Evolutionary conservation across 2,888 invertebrate genomes (phyloP).

Genomic region (Philereme transversata): DNA sequence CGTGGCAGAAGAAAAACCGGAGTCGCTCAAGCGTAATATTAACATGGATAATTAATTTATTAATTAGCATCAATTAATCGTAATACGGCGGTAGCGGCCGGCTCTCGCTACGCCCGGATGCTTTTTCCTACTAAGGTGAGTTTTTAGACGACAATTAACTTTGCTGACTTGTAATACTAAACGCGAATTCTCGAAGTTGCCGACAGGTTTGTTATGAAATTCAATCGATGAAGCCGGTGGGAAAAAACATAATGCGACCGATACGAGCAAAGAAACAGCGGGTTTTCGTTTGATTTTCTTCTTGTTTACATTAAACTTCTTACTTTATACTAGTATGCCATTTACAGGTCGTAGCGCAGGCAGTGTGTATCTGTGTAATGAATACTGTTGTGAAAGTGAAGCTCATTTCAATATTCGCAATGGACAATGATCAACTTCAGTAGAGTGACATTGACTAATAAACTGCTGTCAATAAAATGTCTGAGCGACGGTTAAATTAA

Average conservation of each 20-base stretch:
- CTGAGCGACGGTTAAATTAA: conserved; percentile 64
- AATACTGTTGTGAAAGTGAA: conserved; percentile 41
- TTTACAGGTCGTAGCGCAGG: conserved; percentile 9
- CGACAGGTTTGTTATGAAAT: conserved; percentile 58
- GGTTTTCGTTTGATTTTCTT: conserved; percentile 60
- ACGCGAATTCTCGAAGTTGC: conserved; percentile 54
- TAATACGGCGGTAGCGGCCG: conserved; percentile 60
- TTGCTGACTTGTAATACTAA: conserved; percentile 56
- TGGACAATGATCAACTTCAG: conserved; percentile 42
- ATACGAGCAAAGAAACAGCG: conserved; percentile 48
- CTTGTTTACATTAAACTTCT: conserved; percentile 30
- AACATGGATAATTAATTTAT: conserved; percentile 81
- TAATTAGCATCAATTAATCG: conserved; percentile 80
- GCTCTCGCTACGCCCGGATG: conserved; percentile 63
- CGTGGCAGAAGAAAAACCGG: conserved; percentile 66
- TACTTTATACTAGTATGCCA: conserved; percentile 17
- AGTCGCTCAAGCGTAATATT: conserved; percentile 70
- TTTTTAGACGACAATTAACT: conserved; percentile 63
- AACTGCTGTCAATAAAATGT: conserved; percentile 71
- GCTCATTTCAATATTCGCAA: conserved; percentile 55
- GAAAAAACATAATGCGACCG: conserved; percentile 44
- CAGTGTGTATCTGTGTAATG: conserved; percentile 33
- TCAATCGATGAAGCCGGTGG: conserved; percentile 35
- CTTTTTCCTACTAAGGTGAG: conserved; percentile 67
- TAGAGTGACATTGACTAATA: conserved; percentile 72